These are phyloP conservation scores for Petrolisthes cinctipes DNA, from an alignment of 2,888 invertebrate genomes.

Conservation along the genomic window DNA sequence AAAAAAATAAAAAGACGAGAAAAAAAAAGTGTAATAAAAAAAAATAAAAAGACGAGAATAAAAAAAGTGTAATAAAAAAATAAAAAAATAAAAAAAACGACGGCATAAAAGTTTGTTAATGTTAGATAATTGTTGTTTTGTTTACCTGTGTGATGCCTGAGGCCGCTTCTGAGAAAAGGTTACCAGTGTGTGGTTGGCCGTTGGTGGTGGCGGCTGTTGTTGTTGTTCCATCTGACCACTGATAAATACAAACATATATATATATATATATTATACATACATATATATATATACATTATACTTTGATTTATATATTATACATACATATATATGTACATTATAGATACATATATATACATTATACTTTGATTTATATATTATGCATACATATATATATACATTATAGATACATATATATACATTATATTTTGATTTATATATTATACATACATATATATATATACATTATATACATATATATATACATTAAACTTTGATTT, in stretches of 20 bases:
- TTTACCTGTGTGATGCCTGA: constrained; percentile 49
- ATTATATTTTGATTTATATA: not conserved
- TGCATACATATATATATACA: no score
- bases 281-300: not conserved
- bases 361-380: not conserved
- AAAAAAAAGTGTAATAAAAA: no score
- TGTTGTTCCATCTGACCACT: not conserved
- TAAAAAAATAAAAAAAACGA: no score
- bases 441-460: not conserved
- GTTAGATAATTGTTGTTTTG: no score
- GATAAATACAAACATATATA: constrained; percentile 1
- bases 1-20: no score
- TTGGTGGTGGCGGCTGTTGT: constrained; percentile 68
- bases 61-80: no score
- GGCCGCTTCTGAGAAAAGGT: constrained; percentile 80
- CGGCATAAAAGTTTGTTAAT: no score
- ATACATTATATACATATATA: no score
- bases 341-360: not conserved
- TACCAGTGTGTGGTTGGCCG: constrained; percentile 75
- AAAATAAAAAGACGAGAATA: no score
- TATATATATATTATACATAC: not conserved
- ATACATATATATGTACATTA: constrained; percentile 3
- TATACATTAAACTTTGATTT: not conserved
- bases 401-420: not conserved
- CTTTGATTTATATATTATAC: not conserved